A percentile compares a stretch with the other conserved stretches of the same genome.
phyloP scores from a whole-genome alignment of 1,140 invertebrate species.

The Drosophila grimshawi region DNA sequence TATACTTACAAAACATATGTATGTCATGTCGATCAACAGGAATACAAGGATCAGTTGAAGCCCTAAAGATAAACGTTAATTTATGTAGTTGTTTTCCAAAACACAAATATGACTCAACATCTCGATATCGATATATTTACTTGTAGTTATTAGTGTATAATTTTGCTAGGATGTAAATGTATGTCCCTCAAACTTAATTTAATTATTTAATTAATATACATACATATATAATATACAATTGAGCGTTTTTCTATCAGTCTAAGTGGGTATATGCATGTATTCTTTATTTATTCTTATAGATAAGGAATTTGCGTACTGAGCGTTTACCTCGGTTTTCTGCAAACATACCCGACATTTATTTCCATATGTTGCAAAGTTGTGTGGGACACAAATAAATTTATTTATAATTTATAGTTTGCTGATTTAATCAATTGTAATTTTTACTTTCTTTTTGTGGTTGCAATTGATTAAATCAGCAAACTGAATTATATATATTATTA shows the following conservation, averaged over 20 bases:
- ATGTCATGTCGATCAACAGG: conserved; percentile 46
- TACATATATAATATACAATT: conserved; percentile 75
- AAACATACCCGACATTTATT: no score
- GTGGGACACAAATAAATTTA: no score
- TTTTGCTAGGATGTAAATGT: conserved; percentile 81
- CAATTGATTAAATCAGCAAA: no score
- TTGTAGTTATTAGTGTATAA: conserved; percentile 81
- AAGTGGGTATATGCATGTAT: background rate
- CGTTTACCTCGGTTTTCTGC: no score
- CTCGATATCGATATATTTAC: conserved; percentile 81
- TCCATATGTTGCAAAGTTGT: no score
- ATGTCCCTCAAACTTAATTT: conserved; percentile 81
- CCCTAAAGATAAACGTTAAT: conserved; percentile 76
- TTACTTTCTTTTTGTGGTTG: no score
- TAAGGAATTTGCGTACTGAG: background rate
- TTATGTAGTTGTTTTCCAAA: conserved; percentile 80
- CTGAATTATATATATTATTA: no score
- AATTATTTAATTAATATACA: conserved; percentile 83
- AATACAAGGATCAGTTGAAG: conserved; percentile 47
- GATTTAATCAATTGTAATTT: no score
- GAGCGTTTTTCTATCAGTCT: conserved; percentile 24
- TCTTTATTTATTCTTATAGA: background rate
- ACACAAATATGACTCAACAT: conserved; percentile 76
- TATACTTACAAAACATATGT: conserved; percentile 18
- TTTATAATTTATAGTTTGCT: no score